These are phyloP conservation scores for Salvelinus sp. DNA, from an alignment of 2,113 vertebrate genomes.

Conservation along the genomic window DNA sequence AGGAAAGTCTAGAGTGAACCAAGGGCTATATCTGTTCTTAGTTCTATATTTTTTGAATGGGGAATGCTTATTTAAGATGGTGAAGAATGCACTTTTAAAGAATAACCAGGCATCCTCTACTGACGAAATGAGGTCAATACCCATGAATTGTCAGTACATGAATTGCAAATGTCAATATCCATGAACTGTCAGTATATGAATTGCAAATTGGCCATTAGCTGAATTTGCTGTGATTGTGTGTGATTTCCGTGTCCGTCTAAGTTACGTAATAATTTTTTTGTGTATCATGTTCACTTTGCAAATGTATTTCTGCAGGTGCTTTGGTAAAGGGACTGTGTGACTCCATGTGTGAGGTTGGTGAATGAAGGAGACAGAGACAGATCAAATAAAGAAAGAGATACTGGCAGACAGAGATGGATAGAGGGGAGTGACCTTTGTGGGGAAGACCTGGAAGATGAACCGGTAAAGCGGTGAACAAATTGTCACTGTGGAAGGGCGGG, in stretches of 20 bases:
- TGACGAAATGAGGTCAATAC: no score
- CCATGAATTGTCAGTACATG: no score
- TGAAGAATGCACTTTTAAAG: no score
- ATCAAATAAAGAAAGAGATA: constrained; percentile 2
- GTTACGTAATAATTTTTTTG: neutral
- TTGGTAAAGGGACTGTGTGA: neutral
- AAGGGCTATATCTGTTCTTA: no score
- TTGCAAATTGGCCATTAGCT: constrained; percentile 21
- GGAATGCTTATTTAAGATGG: no score
- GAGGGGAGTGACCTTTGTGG: constrained; percentile 49
- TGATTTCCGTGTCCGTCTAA: neutral
- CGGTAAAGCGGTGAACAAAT: constrained; percentile 63
- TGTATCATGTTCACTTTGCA: neutral
- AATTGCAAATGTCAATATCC: no score
- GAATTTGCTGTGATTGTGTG: neutral
- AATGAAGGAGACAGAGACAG: neutral
- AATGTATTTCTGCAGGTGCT: neutral
- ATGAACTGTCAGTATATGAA: no score
- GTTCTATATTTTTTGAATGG: no score
- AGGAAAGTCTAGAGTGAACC: no score
- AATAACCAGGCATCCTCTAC: no score
- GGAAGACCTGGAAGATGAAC: constrained; percentile 25
- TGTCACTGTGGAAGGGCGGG: constrained; percentile 57
- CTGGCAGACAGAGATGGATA: constrained; percentile 42
- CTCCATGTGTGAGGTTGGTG: neutral